These are phyloP conservation scores for Eustalomyia histrio DNA, from an alignment of 2,888 invertebrate genomes.

Conservation along the genomic window DNA sequence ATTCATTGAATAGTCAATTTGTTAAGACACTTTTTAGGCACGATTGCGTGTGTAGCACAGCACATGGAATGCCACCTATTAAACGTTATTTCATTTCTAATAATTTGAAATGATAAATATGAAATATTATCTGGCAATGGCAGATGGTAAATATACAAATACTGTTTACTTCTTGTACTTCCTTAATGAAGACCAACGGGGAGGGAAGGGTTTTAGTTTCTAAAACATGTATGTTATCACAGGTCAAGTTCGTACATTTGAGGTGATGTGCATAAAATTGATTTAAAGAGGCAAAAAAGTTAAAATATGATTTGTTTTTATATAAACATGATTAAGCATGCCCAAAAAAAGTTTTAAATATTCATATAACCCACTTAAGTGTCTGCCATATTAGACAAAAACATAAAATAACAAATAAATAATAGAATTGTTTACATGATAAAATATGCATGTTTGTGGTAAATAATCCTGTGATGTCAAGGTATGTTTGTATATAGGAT, in stretches of 20 bases:
- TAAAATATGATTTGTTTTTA: constrained; percentile 5
- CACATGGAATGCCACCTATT: background rate
- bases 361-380: constrained; percentile 29
- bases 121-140: constrained; percentile 14
- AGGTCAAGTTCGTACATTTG: constrained; percentile 62
- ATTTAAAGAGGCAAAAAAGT: constrained; percentile 7
- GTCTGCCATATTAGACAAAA: background rate
- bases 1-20: constrained; percentile 12
- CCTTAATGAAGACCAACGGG: background rate
- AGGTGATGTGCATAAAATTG: background rate
- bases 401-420: constrained; percentile 34
- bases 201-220: constrained; percentile 2
- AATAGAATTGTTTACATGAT: constrained; percentile 51
- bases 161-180: background rate
- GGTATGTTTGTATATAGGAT: background rate
- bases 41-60: constrained; percentile 49
- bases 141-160: background rate
- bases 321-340: background rate
- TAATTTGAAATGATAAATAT: constrained; percentile 41
- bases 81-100: background rate
- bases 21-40: constrained; percentile 4
- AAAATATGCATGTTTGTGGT: constrained; percentile 20
- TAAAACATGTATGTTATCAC: constrained; percentile 38
- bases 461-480: constrained; percentile 43
- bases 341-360: constrained; percentile 23